phyloP scores from a whole-genome alignment of 2,888 invertebrate species.

The Drosophila suboccidentalis region DNA sequence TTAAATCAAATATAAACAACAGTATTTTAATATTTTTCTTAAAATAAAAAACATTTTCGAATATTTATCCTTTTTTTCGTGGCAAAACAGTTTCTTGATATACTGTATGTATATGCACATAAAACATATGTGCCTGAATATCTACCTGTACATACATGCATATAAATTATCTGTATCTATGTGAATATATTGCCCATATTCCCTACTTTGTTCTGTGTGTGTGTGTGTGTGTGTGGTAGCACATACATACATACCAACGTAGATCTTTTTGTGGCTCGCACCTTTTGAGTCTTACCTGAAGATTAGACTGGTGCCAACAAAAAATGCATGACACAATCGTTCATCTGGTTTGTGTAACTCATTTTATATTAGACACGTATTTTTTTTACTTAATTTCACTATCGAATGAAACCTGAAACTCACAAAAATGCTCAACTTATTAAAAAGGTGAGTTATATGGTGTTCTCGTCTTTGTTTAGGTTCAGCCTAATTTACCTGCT shows the following conservation, averaged over 20 bases:
- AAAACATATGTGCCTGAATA: slow-evolving; percentile 17
- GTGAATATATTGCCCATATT: slow-evolving; percentile 6
- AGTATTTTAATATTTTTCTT: too few relatives aligned
- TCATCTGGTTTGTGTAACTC: slow-evolving; percentile 17
- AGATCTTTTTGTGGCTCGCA: slow-evolving; percentile 5
- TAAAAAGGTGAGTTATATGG: not conserved
- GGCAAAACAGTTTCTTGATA: too few relatives aligned
- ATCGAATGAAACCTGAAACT: slow-evolving; percentile 2
- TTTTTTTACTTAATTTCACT: not conserved
- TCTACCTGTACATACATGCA: slow-evolving; percentile 9
- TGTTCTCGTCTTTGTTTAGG: slow-evolving; percentile 13
- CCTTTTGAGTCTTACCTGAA: slow-evolving; percentile 63
- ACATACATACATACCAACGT: not conserved
- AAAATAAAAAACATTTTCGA: too few relatives aligned
- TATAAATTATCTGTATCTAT: slow-evolving; percentile 11
- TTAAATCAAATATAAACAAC: too few relatives aligned
- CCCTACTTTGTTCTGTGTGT: slow-evolving; percentile 5
- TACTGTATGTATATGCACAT: slow-evolving; percentile 8
- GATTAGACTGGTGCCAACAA: slow-evolving; percentile 54
- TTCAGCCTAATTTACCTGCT: slow-evolving; percentile 44
- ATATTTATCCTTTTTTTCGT: too few relatives aligned
- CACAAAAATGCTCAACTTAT: not conserved
- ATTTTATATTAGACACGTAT: not conserved
- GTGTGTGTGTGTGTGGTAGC: slow-evolving; percentile 12
- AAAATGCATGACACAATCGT: not conserved